Base-by-base conservation (phyloP, 2,888 invertebrate genomes). In the Nomada ruficornis region DNA sequence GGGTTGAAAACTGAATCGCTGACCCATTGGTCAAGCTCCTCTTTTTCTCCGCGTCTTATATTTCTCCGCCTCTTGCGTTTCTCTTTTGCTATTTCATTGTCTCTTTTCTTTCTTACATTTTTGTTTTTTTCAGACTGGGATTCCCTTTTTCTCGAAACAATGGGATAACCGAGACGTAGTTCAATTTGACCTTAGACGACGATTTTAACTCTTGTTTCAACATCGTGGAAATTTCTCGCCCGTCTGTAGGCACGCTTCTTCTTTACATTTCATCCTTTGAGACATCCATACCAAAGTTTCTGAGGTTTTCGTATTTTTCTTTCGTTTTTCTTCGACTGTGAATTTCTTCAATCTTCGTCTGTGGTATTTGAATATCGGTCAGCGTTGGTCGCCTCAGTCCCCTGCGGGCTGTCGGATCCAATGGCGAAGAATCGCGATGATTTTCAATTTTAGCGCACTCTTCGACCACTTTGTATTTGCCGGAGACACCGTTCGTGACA, bases 351-450 rank as follows among this genome's bases (percentile, higher is more conserved):
- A 13, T 9, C 44, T 13, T 5, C 9, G 18, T 2, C 42, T 1
- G 1, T 26, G n/a, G 26, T 54, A 76, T 76, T 77, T 67, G 50
- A 77, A 77, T 77, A 77, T 73, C 77, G 47, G 44, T 2, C 50
- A 47, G 63, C 47, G 23, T 47, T 15, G 15, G 47, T 13, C 9
- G 26, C 7, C 2, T 11, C 50, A 7, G 36, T n/a, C 36, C 36
- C 72, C 26, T 65, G 18, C 2, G 64, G 36, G 36, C 5, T 36
- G 36, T 36, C 7, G 7, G 36, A 36, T 69, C 50, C 15, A 50
- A 42, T 5, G 11, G 23, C 3, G 15, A 57, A 23, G 36, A 20
- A 15, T 3, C 44, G 26, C 36, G 18, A 15, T 59, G 57, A n/a
- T 47, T 73, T 57, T 15, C 5, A 44, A 20, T 29, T 71, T 47